Conservation (phyloP, 2,888 invertebrate genomes). For the Campopleginae sp. region DNA sequence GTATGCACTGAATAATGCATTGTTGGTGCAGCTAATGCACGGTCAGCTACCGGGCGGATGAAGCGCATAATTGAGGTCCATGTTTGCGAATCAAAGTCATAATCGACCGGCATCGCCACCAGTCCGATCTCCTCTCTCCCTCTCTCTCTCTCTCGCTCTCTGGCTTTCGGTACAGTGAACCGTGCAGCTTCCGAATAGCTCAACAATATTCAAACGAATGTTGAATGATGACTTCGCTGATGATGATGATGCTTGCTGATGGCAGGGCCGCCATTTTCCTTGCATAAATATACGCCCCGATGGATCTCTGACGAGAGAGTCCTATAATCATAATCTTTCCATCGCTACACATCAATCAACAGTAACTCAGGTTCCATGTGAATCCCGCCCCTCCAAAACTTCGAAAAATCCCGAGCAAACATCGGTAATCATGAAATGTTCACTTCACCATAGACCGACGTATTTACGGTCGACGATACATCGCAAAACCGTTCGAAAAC, state of each 20-base stretch:
- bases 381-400: neutral
- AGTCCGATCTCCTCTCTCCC: conserved; percentile 38
- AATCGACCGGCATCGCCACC: conserved; percentile 79
- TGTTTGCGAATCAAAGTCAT: conserved; percentile 84
- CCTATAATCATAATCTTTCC: conserved; percentile 62
- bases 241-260: conserved; percentile 69
- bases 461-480: neutral
- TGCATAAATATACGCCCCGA: conserved; percentile 66
- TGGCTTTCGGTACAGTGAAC: conserved; percentile 47
- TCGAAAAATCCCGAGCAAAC: no score
- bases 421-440: no score
- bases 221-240: conserved; percentile 58
- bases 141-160: conserved; percentile 48
- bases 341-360: conserved; percentile 64
- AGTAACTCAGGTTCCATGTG: conserved; percentile 31
- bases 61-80: conserved; percentile 82
- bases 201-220: conserved; percentile 67
- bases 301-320: conserved; percentile 41
- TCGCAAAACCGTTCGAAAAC: neutral
- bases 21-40: conserved; percentile 84
- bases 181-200: conserved; percentile 50
- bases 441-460: no score
- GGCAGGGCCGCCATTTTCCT: conserved; percentile 73
- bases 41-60: conserved; percentile 79
- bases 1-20: conserved; percentile 83